Conservation (phyloP, 2,888 invertebrate species). For the Himalopsyche anomala region DNA sequence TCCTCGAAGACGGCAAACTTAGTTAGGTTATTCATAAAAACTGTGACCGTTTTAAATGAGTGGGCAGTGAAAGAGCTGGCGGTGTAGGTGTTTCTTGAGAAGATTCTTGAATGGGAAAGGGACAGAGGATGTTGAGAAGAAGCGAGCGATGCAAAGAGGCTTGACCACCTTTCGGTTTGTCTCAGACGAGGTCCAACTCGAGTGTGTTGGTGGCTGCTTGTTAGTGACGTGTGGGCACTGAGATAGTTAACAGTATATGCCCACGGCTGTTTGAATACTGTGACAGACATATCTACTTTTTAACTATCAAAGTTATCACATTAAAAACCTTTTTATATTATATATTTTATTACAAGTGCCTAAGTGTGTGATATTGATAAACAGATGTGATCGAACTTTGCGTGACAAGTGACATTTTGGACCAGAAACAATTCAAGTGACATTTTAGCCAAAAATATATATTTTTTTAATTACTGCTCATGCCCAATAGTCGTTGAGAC, state of each 20-base stretch:
- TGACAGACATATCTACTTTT: slow-evolving; percentile 5
- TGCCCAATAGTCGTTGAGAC: slow-evolving; percentile 13
- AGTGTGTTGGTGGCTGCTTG: slow-evolving; percentile 48
- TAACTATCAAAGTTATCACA: not conserved
- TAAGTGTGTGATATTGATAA: slow-evolving; percentile 1
- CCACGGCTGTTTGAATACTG: slow-evolving; percentile 4
- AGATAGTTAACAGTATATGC: slow-evolving; percentile 54
- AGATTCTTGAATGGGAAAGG: slow-evolving; percentile 49
- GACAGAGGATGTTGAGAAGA: slow-evolving; percentile 56
- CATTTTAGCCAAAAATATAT: not conserved
- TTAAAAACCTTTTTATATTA: not conserved
- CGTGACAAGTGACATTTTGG: slow-evolving; percentile 21
- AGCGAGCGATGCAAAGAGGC: slow-evolving; percentile 55
- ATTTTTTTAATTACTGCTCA: not conserved
- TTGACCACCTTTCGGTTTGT: slow-evolving; percentile 56
- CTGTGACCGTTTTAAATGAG: slow-evolving; percentile 46
- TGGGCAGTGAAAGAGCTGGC: slow-evolving; percentile 41
- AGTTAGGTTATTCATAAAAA: slow-evolving; percentile 38
- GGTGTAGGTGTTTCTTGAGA: slow-evolving; percentile 42
- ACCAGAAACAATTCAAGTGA: slow-evolving; percentile 17
- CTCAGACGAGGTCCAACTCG: slow-evolving; percentile 46
- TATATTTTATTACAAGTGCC: slow-evolving; percentile 2
- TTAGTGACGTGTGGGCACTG: slow-evolving; percentile 63
- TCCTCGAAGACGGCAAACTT: slow-evolving; percentile 14
- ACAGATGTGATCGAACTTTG: not conserved